Evolutionary conservation across 2,797 vertebrate species (phyloP).

Genomic region (Tokudaia tokunoshimensis): DNA sequence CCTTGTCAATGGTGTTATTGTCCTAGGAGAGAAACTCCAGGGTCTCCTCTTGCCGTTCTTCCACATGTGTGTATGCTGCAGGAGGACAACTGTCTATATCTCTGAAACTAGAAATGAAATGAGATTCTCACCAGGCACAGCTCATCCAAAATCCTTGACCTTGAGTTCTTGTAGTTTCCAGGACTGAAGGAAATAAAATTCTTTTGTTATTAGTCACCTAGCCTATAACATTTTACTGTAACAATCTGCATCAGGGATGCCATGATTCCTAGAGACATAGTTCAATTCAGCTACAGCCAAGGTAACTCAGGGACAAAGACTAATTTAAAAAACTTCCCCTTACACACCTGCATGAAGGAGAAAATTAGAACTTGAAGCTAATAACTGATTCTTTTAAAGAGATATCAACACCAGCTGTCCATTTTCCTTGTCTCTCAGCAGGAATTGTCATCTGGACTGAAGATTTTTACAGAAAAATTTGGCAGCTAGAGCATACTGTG

Average conservation of each 20-base stretch:
- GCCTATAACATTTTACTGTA: neutral
- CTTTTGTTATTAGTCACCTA: neutral
- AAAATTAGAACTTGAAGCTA: neutral
- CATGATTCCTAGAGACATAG: neutral
- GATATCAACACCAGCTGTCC: neutral
- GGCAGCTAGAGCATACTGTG: neutral
- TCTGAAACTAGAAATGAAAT: neutral
- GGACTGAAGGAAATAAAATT: neutral
- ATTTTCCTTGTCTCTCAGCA: neutral
- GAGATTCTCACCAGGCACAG: neutral
- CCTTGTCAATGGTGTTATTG: neutral
- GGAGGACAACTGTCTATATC: neutral
- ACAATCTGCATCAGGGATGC: neutral
- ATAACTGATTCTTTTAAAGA: neutral
- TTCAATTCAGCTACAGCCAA: neutral
- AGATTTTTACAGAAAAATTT: neutral
- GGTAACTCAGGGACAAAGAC: neutral
- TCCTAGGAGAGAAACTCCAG: neutral
- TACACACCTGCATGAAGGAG: neutral
- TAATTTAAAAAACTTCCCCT: neutral
- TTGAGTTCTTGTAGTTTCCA: neutral
- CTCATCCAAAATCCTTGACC: neutral
- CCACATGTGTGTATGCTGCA: no score
- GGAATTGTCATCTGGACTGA: neutral
- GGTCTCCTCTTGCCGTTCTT: neutral